A percentile compares a stretch with the other conserved stretches of the same genome.
Conservation (phyloP, 2,797 vertebrate genomes). For the Ateles fusciceps region DNA sequence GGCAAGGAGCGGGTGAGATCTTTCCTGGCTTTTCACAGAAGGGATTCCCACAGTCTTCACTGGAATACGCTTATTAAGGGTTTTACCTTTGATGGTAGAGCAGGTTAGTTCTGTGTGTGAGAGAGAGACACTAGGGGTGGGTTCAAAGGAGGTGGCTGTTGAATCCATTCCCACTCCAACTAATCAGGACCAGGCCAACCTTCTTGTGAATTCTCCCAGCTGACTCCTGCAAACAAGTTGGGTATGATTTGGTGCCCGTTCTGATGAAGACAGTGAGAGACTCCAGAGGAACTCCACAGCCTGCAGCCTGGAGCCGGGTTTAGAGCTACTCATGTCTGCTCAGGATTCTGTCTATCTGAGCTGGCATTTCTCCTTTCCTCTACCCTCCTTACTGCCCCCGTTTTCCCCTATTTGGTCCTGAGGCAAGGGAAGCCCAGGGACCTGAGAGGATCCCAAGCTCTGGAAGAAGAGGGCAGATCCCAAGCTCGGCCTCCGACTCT, state of each 20-base stretch:
- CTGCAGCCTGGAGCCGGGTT: neutral
- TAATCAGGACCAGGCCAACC: neutral
- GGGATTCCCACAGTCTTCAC: neutral
- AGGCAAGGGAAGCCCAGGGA: constrained; percentile 43
- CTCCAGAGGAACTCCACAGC: neutral
- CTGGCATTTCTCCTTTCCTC: neutral
- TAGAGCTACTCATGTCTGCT: neutral
- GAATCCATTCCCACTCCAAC: neutral
- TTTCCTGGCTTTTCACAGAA: neutral
- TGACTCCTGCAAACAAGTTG: neutral
- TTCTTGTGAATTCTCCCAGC: neutral
- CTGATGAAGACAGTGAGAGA: neutral
- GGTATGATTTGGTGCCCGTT: neutral
- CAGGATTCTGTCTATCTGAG: neutral
- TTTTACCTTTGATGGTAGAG: neutral
- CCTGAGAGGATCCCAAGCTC: constrained; percentile 61
- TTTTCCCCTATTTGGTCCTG: neutral
- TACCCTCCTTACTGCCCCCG: neutral
- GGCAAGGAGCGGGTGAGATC: neutral
- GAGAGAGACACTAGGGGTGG: neutral
- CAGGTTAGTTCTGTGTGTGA: too few relatives aligned
- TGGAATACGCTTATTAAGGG: neutral
- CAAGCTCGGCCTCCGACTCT: constrained; percentile 36
- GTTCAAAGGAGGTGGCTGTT: neutral
- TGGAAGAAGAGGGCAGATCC: neutral